Conservation (phyloP, 1,140 invertebrate species). For the Phymorhynchus buccinoides region DNA sequence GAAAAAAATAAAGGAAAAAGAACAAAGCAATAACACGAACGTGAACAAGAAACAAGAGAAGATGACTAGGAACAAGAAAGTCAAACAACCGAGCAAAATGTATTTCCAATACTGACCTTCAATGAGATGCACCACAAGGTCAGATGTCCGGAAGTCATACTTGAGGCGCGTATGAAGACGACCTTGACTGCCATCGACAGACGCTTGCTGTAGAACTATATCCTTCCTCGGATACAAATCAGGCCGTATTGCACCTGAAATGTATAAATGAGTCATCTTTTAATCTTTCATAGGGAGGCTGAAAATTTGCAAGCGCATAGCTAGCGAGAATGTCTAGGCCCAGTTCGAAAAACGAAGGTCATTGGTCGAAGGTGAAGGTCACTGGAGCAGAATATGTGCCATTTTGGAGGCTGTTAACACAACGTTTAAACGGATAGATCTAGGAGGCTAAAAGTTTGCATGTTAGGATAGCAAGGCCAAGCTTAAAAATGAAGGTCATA, state of each 20-base stretch:
- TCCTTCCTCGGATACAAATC: constrained; percentile 81
- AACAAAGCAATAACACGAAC: not conserved
- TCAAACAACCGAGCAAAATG: not conserved
- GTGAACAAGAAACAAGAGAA: not conserved
- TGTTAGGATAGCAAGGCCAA: too few species aligned
- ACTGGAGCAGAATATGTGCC: too few species aligned
- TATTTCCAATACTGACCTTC: constrained; percentile 78
- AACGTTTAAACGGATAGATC: too few species aligned
- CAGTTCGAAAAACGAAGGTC: too few species aligned
- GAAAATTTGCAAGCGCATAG: too few species aligned
- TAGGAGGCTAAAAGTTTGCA: too few species aligned
- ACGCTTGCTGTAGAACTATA: constrained; percentile 70
- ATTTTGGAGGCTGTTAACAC: too few species aligned
- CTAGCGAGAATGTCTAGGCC: too few species aligned
- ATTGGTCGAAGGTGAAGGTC: too few species aligned
- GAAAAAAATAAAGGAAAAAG: not conserved
- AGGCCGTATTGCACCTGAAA: constrained; percentile 85
- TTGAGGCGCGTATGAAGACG: constrained; percentile 87
- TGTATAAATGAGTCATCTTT: too few species aligned
- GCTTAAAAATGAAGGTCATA: too few species aligned
- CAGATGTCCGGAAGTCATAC: constrained; percentile 91
- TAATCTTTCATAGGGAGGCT: too few species aligned
- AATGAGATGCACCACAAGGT: constrained; percentile 89
- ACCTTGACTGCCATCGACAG: constrained; percentile 78
- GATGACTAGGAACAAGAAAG: not conserved